Conservation (phyloP, 1,140 invertebrate species). For the Mamestra configurata region DNA sequence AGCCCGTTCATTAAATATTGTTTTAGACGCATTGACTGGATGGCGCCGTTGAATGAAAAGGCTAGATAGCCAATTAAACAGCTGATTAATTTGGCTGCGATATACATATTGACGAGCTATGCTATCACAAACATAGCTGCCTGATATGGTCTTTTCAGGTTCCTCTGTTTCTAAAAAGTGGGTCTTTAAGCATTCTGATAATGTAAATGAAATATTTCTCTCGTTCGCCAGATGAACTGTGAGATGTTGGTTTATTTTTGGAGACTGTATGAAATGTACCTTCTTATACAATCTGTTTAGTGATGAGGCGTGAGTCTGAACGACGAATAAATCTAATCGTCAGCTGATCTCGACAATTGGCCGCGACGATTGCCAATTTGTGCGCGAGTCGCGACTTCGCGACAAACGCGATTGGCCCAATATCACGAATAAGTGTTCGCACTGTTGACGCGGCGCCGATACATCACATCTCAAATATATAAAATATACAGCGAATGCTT, state of each 20-base stretch:
- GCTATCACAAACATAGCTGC: too few relatives aligned
- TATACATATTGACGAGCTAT: too few relatives aligned
- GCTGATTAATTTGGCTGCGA: too few relatives aligned
- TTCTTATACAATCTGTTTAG: background rate
- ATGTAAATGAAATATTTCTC: background rate
- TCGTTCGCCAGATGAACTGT: background rate
- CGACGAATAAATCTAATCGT: slow-evolving; percentile 64
- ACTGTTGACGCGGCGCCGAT: slow-evolving; percentile 37
- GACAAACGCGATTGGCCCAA: slow-evolving; percentile 66
- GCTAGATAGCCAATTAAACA: too few relatives aligned
- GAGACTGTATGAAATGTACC: background rate
- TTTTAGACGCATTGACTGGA: too few relatives aligned
- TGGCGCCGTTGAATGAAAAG: too few relatives aligned
- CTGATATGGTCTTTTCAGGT: too few relatives aligned
- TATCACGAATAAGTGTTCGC: slow-evolving; percentile 57
- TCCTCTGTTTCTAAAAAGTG: too few relatives aligned
- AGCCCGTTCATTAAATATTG: too few relatives aligned
- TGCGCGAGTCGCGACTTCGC: slow-evolving; percentile 9
- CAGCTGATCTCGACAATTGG: slow-evolving; percentile 47
- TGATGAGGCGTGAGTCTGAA: slow-evolving; percentile 41
- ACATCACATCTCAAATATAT: slow-evolving; percentile 57
- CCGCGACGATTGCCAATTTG: slow-evolving; percentile 55
- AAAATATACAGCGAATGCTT: background rate
- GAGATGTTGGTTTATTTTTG: background rate
- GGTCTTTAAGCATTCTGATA: too few relatives aligned